phyloP scores from a whole-genome alignment of 2,797 vertebrate species.

The Gallinago nigripennis region DNA sequence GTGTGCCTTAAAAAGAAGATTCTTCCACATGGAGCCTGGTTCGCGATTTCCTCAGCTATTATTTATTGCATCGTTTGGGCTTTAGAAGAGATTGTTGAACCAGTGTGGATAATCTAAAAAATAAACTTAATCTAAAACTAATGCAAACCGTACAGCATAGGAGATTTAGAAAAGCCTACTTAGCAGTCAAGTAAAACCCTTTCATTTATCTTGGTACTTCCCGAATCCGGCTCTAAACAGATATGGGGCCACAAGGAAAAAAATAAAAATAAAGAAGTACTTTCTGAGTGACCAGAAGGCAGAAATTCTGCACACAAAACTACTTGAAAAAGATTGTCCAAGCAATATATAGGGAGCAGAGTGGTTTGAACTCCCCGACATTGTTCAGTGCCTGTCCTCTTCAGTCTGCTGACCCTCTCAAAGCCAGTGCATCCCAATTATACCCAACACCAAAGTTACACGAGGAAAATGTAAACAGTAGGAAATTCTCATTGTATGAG shows the following conservation, averaged over 20 bases:
- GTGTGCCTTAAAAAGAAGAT: conserved; percentile 42
- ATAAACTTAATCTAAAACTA: conserved; percentile 64
- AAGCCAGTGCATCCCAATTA: neutral
- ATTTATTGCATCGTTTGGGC: conserved; percentile 37
- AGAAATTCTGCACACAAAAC: neutral
- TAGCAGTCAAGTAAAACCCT: conserved; percentile 22
- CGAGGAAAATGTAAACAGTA: neutral
- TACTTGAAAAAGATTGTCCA: neutral
- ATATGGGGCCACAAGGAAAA: neutral
- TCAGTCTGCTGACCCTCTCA: neutral
- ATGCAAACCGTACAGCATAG: conserved; percentile 24
- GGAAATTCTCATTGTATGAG: neutral
- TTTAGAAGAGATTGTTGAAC: conserved; percentile 49
- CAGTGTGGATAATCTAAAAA: conserved; percentile 57
- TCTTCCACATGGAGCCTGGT: neutral
- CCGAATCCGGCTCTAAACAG: neutral
- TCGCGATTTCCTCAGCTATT: conserved; percentile 22
- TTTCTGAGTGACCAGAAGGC: neutral
- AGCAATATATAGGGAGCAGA: neutral
- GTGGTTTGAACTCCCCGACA: neutral
- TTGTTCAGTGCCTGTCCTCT: neutral
- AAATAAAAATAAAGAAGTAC: neutral
- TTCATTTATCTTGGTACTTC: conserved; percentile 50
- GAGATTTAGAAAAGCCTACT: conserved; percentile 58
- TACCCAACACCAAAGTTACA: neutral